Conservation (phyloP, 1,140 invertebrate genomes). For the Neodiprion fabricii region DNA sequence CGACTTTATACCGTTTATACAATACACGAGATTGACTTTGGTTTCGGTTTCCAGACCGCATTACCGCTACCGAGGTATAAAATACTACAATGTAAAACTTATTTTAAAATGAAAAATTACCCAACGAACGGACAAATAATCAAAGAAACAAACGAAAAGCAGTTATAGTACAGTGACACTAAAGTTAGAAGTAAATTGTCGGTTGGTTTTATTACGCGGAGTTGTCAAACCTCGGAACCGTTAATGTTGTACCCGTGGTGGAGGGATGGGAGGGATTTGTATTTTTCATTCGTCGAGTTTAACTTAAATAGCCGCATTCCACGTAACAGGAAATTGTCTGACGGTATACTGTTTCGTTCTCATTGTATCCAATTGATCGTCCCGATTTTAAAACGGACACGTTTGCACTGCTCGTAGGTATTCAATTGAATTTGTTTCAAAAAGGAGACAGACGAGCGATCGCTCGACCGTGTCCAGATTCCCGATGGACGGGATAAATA, state of each 20-base stretch:
- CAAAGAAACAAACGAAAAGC: no score
- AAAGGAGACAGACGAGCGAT: not conserved
- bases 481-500: no score
- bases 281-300: not conserved
- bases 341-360: not conserved
- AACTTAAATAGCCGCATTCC: not conserved
- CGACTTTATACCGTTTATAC: no score
- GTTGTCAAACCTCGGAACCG: slow-evolving; percentile 4
- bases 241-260: not conserved
- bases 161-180: no score
- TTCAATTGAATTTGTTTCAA: not conserved
- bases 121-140: no score
- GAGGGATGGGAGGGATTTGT: not conserved
- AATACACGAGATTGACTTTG: no score
- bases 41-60: no score
- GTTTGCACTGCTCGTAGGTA: not conserved
- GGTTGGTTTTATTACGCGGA: not conserved
- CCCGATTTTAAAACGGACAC: not conserved
- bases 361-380: not conserved
- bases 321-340: not conserved
- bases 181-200: not conserved
- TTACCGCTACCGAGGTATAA: no score
- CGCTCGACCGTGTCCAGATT: not conserved
- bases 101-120: no score
- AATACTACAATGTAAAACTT: no score